Evolutionary conservation across 2,113 vertebrate genomes (phyloP), one percentile per base, ranked within the genome.

Genomic region (Bos javanicus): DNA sequence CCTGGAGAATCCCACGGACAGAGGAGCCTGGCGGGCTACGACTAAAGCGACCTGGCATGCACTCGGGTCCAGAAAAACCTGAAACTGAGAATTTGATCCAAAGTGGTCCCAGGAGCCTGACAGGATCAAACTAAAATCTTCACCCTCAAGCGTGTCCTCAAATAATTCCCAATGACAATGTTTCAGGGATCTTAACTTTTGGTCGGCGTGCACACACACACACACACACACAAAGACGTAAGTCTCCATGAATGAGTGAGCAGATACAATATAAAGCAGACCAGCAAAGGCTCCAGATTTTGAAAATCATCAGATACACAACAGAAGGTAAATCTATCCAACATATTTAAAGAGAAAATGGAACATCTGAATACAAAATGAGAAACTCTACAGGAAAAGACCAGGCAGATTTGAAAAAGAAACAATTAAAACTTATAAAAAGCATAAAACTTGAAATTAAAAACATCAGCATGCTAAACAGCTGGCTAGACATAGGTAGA

Each of bases 1-100:
- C 21, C 71, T 7, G 36, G 67, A 74, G 21, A 74, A 3, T 39
- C 36, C 36, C 71, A 43, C 0, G 6, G 71, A 74, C 36, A 74
- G 21, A 74, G 21, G 21, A 74, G 36, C 71, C 71, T 25, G 1
- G 36, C 0, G 0, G 36, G 36, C 23, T 43, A 43, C 1, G 1
- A 76, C 71, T 26, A 13, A 76, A 25, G 71, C 5, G 0, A 76
- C 36, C 14, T 14, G 25, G 67, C 36, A 76, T 0, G 0, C 23
- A 43, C 71, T 43, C 11, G 1, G 5, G 23, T 25, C 6, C 60
- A 50, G 39, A 14, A 33, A 92, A 71, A 43, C 10, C 46, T 46
- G 50, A 88, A 74, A 19, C 89, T 67, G 8, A 81, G 71, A 33
- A 48, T 67, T 48, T 67, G 26, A 76, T 15, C 64, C 64, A 62